phyloP scores from a whole-genome alignment of 2,113 vertebrate genomes.

The Vulpes vulpes region DNA sequence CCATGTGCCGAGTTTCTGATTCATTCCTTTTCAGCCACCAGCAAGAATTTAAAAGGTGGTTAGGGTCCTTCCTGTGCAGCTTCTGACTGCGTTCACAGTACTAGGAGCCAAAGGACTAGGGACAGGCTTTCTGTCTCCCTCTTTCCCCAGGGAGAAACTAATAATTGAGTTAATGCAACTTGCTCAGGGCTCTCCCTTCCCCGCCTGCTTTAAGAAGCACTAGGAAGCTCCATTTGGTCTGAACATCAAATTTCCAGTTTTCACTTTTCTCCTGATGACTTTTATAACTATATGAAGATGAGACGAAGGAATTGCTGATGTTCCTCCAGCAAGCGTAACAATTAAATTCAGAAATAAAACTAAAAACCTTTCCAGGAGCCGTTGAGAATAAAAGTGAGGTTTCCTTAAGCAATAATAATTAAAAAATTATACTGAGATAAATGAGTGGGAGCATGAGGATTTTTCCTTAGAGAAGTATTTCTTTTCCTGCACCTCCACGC shows the following conservation, averaged over 20 bases:
- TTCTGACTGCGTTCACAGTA: conserved; percentile 45
- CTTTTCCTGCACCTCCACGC: not conserved
- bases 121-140: not conserved
- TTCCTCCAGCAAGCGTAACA: not conserved
- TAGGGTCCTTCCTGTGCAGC: conserved; percentile 33
- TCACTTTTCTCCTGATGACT: not conserved
- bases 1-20: not conserved
- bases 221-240: not conserved
- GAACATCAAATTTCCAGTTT: not conserved
- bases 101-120: not conserved
- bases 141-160: not conserved
- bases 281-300: not conserved
- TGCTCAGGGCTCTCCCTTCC: not conserved
- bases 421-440: not conserved
- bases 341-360: conserved; percentile 40
- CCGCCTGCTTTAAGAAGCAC: not conserved
- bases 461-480: not conserved
- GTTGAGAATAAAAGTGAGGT: conserved; percentile 6
- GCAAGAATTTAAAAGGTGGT: conserved; percentile 48
- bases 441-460: not conserved
- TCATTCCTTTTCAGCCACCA: not conserved
- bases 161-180: not conserved
- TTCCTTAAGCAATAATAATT: not conserved
- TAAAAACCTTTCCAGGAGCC: conserved; percentile 5
- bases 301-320: not conserved